Base-by-base conservation (phyloP, 1,140 invertebrate species). In the Cyphomyrmex costatus region DNA sequence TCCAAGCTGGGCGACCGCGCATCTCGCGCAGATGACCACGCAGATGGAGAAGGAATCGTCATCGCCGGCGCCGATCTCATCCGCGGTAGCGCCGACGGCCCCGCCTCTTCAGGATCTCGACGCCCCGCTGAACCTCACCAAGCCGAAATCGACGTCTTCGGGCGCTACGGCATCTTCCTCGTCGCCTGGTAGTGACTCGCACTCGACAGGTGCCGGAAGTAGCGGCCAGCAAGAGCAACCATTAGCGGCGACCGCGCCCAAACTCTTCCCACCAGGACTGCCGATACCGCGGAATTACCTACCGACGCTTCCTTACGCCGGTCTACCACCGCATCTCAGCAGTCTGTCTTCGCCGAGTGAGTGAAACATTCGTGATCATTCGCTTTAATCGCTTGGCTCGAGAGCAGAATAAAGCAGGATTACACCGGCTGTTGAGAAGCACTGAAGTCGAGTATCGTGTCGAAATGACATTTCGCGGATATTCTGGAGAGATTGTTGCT, bases 41-140 rank as follows among this genome's bases (percentile, higher is more conserved):
- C 93, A 94, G 46, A 91, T 95, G 89, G 93, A 95, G 58, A 94
- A 95, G 70, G 95, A 95, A 76, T 90, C 94, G 42, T 93, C 95
- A 10, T 93, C 95, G 10, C 95, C 95, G 60, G 96, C 95, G 56
- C 95, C 95, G 8, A 95, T 95, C 63, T 95, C 94, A 7, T 93
- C 93, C 33, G 93, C 94, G n/a, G 92, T 92, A 49, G 93, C 93
- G 24, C 94, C 94, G 12, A 93, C 93, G 7, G 92, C 93, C 61
- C 89, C 93, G 66, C 94, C 95, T 4, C 94, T 95, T 30, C 94
- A 95, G 16, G 97, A 97, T 90, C 96, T 97, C 6, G 98, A 99
- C 91, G 97, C 97, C 0, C 98, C 98, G 0, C 95, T 99, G 0
- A 99, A 99, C 94, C 96, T 99, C 7, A 97, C 97, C 87, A 99